Base-by-base conservation (phyloP, 2,797 vertebrate genomes). In the Syngnathus rostellatus region DNA sequence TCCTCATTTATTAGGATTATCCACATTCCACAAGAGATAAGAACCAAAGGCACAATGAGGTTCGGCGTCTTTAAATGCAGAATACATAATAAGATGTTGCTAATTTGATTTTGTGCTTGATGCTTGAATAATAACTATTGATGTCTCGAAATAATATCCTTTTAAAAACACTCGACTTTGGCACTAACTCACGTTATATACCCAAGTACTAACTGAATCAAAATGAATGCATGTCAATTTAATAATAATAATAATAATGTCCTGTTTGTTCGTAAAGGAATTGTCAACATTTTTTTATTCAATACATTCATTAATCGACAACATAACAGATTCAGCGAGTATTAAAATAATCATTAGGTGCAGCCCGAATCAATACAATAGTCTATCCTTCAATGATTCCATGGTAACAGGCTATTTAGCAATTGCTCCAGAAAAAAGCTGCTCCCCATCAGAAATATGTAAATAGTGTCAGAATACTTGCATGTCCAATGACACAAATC, bases 401-500 rank as follows among this genome's bases (percentile, higher is more conserved):
- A 43, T 43, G 4, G 41, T 12, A 8, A 43, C 41, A 43, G 41
- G 2, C 10, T 12, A 11, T 11, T 86, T 88, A 87, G 89, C 87
- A 89, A 86, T 77, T 75, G 68, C 75, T 72, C 75, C 16, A 21
- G 25, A 64, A 85, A 87, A 86, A 88, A 76, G 85, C 79, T 80
- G 67, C 81, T 85, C 82, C 84, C 86, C 86, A 69, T 85, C 82
- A 81, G 74, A 77, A 90, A 90, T 90, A 91, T 92, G 89, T 89
- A 89, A 92, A 91, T 90, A 82, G 74, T 65, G 78, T 70, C 70
- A 4, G 81, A 80, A 75, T 86, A 88, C 88, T 90, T 88, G 85
- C 85, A 88, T 90, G 88, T 91, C 91, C 91, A 91, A 89, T 86
- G 87, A 93, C 89, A 91, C 90, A 90, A 91, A 91, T 92, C 90